Conservation (phyloP, 2,797 vertebrate species). For the Lates japonicus region DNA sequence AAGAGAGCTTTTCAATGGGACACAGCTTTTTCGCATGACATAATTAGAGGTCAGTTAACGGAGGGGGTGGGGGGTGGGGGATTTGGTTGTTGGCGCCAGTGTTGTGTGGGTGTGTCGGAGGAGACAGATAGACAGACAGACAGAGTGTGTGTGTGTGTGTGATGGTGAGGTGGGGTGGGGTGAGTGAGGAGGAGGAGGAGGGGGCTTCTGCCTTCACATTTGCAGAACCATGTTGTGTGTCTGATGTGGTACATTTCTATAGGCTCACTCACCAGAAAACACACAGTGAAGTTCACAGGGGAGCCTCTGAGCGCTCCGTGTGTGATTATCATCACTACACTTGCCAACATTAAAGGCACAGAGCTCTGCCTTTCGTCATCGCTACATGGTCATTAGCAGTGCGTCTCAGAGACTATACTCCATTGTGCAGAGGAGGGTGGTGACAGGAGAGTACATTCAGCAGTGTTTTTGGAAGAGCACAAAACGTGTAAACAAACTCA, state of each 20-base stretch:
- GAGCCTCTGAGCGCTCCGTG: conserved; percentile 45
- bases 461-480: conserved; percentile 19
- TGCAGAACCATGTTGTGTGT: conserved; percentile 69
- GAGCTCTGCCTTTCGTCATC: conserved; percentile 56
- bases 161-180: conserved; percentile 37
- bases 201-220: conserved; percentile 62
- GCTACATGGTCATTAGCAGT: conserved; percentile 59
- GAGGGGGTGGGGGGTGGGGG: conserved; percentile 47
- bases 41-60: conserved; percentile 87
- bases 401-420: conserved; percentile 33
- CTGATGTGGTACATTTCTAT: conserved; percentile 69
- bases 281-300: conserved; percentile 58
- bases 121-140: conserved; percentile 47
- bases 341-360: conserved; percentile 63
- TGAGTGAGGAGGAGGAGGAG: not conserved
- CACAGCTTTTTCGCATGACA: conserved; percentile 91
- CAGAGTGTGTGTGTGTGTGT: conserved; percentile 38
- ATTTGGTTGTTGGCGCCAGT: conserved; percentile 88
- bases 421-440: conserved; percentile 13
- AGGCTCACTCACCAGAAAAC: conserved; percentile 72
- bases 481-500: conserved; percentile 27
- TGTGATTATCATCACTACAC: conserved; percentile 71
- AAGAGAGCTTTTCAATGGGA: conserved; percentile 88
- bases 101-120: conserved; percentile 77
- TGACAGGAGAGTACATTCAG: conserved; percentile 27